Evolutionary conservation across 2,888 invertebrate genomes (phyloP).

Genomic region (Fragum sueziense): DNA sequence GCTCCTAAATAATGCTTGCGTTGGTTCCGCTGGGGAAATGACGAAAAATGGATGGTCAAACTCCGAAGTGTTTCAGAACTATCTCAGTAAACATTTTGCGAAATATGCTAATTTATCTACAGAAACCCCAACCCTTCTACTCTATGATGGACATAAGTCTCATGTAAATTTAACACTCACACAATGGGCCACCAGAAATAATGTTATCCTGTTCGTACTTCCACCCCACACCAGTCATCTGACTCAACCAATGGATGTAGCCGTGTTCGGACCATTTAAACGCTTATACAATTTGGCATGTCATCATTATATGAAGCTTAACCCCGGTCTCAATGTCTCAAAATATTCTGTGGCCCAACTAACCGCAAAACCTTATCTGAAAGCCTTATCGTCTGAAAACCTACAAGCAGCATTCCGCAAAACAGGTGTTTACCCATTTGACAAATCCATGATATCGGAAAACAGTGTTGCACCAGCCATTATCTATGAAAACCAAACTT

Average conservation of each 20-base stretch:
- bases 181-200: slow-evolving; percentile 44
- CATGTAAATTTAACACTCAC: slow-evolving; percentile 40
- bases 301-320: neutral
- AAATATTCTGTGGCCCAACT: neutral
- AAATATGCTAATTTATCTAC: neutral
- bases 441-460: neutral
- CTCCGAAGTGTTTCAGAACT: slow-evolving; percentile 16
- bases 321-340: neutral
- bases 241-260: slow-evolving; percentile 37
- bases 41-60: slow-evolving; percentile 37
- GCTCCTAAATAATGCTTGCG: slow-evolving; percentile 17
- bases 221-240: slow-evolving; percentile 58
- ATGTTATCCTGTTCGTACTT: slow-evolving; percentile 56
- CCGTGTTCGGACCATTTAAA: slow-evolving; percentile 45
- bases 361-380: slow-evolving; percentile 36
- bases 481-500: no score
- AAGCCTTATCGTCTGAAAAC: neutral
- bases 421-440: neutral
- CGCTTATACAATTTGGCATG: slow-evolving; percentile 31
- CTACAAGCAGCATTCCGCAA: neutral
- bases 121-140: slow-evolving; percentile 8
- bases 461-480: no score
- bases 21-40: slow-evolving; percentile 9
- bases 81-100: slow-evolving; percentile 26
- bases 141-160: slow-evolving; percentile 56